Evolutionary conservation across 2,888 invertebrate genomes (phyloP).

Genomic region (Eristalis pertinax): DNA sequence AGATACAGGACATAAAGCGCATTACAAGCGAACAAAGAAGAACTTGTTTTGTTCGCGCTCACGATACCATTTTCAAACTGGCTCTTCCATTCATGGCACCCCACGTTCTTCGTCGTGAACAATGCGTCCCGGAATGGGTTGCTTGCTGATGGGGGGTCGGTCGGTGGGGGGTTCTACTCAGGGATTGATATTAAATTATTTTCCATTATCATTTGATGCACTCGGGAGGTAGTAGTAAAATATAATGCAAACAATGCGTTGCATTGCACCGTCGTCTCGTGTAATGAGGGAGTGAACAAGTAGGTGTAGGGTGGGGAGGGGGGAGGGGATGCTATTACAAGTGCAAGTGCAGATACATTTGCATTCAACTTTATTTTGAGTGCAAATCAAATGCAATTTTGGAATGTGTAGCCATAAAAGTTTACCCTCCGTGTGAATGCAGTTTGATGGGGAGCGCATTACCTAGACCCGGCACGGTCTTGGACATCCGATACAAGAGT

Average conservation of each 20-base stretch:
- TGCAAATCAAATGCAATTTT: constrained; percentile 67
- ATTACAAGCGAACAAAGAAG: constrained; percentile 44
- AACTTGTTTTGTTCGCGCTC: constrained; percentile 56
- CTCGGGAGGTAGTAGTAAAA: constrained; percentile 66
- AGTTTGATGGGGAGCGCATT: not conserved
- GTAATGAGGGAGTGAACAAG: constrained; percentile 51
- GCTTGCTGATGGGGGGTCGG: not conserved
- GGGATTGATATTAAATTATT: constrained; percentile 72
- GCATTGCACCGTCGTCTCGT: constrained; percentile 37
- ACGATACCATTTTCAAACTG: constrained; percentile 43
- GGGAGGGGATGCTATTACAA: constrained; percentile 9
- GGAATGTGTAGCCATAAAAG: constrained; percentile 65
- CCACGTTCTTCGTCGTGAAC: constrained; percentile 26
- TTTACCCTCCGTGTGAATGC: constrained; percentile 16
- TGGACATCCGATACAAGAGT: not conserved
- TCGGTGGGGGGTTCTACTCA: not conserved
- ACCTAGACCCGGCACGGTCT: not conserved
- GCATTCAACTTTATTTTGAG: constrained; percentile 66
- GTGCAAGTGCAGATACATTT: constrained; percentile 52
- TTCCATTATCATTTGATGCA: constrained; percentile 72
- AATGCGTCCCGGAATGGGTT: constrained; percentile 46
- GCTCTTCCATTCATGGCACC: not conserved
- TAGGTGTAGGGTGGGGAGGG: not conserved
- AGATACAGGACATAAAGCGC: constrained; percentile 25
- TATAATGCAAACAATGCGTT: constrained; percentile 69